These are phyloP conservation scores for Phyllopteryx taeniolatus DNA, from an alignment of 2,113 vertebrate species.

Conservation along the genomic window DNA sequence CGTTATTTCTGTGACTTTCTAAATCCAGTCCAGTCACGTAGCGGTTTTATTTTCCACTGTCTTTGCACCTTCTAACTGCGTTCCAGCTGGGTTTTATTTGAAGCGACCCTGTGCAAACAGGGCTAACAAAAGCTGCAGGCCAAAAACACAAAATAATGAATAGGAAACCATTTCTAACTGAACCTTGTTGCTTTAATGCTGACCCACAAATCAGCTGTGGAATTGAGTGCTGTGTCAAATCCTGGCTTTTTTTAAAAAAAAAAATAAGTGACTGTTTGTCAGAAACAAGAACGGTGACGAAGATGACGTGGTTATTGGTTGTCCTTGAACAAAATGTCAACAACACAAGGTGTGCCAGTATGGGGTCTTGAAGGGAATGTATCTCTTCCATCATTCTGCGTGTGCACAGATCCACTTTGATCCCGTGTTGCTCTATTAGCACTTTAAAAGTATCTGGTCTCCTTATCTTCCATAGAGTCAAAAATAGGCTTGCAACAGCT, in stretches of 20 bases:
- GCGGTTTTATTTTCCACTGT: not conserved
- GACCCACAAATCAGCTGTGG: not conserved
- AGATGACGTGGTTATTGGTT: conserved; percentile 50
- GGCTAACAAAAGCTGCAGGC: not conserved
- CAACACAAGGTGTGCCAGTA: conserved; percentile 38
- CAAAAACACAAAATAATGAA: not conserved
- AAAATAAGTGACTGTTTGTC: conserved; percentile 34
- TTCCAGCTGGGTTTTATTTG: not conserved
- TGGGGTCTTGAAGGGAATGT: conserved; percentile 41
- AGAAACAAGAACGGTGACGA: conserved; percentile 2
- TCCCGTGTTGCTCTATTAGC: conserved; percentile 48
- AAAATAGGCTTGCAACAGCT: conserved; percentile 9
- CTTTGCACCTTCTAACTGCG: not conserved
- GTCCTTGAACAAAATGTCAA: conserved; percentile 52
- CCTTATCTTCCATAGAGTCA: conserved; percentile 40
- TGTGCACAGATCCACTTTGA: conserved; percentile 54
- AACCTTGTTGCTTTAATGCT: no score
- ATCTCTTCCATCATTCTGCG: conserved; percentile 30
- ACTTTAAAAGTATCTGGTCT: conserved; percentile 35
- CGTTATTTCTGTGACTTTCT: not conserved
- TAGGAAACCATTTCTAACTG: no score
- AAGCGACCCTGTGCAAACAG: not conserved
- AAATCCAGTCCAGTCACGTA: not conserved
- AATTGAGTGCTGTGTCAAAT: not conserved
- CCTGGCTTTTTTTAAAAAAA: not conserved